Percentiles rank a stretch among this genome's conserved stretches.
Conservation (phyloP, 2,113 vertebrate genomes). For the Gorilla gorilla region DNA sequence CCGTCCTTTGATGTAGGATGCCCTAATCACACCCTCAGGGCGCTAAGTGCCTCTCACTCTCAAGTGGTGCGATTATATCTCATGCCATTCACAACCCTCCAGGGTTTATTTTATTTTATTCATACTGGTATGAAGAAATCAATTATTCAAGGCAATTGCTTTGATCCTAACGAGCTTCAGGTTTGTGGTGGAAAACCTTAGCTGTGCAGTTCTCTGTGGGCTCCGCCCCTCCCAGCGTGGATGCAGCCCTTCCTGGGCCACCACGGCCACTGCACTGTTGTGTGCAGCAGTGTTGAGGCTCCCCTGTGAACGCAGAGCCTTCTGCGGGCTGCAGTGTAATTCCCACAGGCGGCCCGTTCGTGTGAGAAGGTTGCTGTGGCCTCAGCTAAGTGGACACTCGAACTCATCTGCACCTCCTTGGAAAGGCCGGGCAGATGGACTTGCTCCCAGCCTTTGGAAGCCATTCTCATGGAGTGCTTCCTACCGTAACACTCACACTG, state of each 20-base stretch:
- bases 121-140: conserved; percentile 82
- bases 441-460: conserved; percentile 29
- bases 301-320: conserved; percentile 51
- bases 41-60: conserved; percentile 76
- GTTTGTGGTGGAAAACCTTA: conserved; percentile 60
- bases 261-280: conserved; percentile 54
- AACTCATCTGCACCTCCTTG: neutral
- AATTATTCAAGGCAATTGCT: conserved; percentile 83
- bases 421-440: conserved; percentile 68
- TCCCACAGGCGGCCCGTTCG: conserved; percentile 61
- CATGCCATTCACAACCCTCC: conserved; percentile 74
- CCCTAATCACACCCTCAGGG: conserved; percentile 78
- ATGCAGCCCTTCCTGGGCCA: conserved; percentile 21
- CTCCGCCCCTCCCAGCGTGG: conserved; percentile 53
- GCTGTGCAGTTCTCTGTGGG: conserved; percentile 52
- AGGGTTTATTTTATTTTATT: conserved; percentile 48
- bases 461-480: conserved; percentile 34
- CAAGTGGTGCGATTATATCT: conserved; percentile 76
- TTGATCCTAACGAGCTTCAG: conserved; percentile 78
- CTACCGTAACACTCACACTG: conserved; percentile 62
- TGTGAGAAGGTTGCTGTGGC: neutral
- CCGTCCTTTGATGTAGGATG: conserved; percentile 80
- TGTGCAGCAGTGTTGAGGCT: conserved; percentile 63
- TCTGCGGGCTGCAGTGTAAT: conserved; percentile 54
- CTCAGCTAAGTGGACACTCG: neutral